These are phyloP conservation scores for Lasioglossum lativentre DNA, from an alignment of 2,888 invertebrate genomes.

Conservation along the genomic window DNA sequence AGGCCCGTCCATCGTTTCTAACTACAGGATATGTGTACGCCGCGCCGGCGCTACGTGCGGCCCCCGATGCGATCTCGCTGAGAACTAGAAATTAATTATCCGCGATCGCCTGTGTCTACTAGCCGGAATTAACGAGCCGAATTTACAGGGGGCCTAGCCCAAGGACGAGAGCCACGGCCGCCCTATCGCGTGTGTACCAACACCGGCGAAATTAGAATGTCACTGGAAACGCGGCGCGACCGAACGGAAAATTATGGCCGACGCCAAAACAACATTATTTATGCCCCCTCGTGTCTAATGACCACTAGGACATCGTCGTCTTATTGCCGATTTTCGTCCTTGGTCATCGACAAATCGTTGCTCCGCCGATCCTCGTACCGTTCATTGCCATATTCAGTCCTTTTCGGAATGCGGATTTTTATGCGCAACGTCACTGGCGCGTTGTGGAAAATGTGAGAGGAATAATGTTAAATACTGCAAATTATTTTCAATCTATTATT, in stretches of 20 bases:
- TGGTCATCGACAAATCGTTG: not conserved
- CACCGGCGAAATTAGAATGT: constrained; percentile 45
- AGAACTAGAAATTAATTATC: constrained; percentile 71
- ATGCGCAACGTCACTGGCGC: no score
- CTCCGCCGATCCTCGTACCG: not conserved
- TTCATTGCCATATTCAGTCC: not conserved
- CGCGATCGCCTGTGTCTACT: constrained; percentile 62
- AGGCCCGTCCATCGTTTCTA: constrained; percentile 55
- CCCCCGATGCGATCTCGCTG: constrained; percentile 63
- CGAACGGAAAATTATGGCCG: constrained; percentile 45
- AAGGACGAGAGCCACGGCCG: constrained; percentile 38
- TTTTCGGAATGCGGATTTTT: not conserved
- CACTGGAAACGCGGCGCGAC: constrained; percentile 18
- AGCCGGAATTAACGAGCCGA: constrained; percentile 64
- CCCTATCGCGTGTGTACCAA: constrained; percentile 10
- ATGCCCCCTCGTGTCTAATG: not conserved
- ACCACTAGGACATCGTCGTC: not conserved
- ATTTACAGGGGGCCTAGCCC: constrained; percentile 40
- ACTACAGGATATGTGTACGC: constrained; percentile 25
- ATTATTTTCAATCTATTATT: no score
- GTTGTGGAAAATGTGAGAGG: no score
- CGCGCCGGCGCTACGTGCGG: constrained; percentile 58
- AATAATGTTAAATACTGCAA: no score
- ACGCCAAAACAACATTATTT: constrained; percentile 16
- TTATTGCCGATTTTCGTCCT: not conserved